Evolutionary conservation across 2,888 invertebrate genomes (phyloP), one percentile per base, ranked within the genome.

Genomic region (Ophion ellenae): DNA sequence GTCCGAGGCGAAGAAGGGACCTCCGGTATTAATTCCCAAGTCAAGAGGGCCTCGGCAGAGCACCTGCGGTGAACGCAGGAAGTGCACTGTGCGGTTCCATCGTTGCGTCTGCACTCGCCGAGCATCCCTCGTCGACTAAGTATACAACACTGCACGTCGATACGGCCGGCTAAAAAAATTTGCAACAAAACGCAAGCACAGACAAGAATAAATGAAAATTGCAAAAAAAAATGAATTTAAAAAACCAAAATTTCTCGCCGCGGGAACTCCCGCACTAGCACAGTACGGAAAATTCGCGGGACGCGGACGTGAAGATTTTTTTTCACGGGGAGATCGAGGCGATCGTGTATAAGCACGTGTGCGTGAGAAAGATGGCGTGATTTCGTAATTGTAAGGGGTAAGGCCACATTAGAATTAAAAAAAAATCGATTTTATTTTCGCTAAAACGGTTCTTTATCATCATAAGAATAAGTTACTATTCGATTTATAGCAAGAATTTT

Each of bases 231-330:
- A 24, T 24, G 24, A 14, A 24, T 40, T 32, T 32, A 0, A 4
- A 32, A 32, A 32, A 2, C 32, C 4, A 32, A 32, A 32, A 57
- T 63, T 53, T 32, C 69, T 73, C 66, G 78, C 82, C 66, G 61
- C 70, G 59, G 9, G 47, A 85, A 82, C 47, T 66, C 64, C 64
- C 79, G 75, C 85, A 82, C 82, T 64, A 47, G 66, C 78, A 64
- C 61, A n/a, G 78, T 78, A 78, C 63, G 70, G 67, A 74, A 69
- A 82, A 70, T 82, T 66, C 75, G 53, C 75, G 61, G 75, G 20
- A 32, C 24, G 63, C 17, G 17, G 3, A 53, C 11, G 2, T 11
- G 53, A 14, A 1, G 53, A 14, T 11, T 11, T 11, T 14, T 53
- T 53, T 11, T 47, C 53, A 53, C 53, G 3, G 53, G 53, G 14